phyloP scores from a whole-genome alignment of 2,113 vertebrate species.

The Crotalus tigris region DNA sequence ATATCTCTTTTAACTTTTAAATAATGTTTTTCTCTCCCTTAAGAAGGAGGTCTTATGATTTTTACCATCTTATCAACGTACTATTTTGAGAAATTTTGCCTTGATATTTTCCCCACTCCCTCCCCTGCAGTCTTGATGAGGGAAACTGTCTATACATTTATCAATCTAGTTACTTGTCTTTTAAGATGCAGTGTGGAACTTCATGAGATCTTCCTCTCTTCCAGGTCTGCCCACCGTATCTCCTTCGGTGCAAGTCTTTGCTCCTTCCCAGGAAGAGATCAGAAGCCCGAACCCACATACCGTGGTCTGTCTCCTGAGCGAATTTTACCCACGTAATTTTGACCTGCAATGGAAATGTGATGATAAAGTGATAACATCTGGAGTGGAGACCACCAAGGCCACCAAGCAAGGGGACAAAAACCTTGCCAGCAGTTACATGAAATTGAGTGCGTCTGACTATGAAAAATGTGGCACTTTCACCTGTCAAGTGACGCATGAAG shows the following conservation, averaged over 20 bases:
- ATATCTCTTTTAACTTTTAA: too few species aligned
- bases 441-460: accelerated
- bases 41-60: too few species aligned
- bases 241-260: neutral
- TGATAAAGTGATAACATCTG: neutral
- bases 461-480: accelerated
- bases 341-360: constrained; percentile 50
- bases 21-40: too few species aligned
- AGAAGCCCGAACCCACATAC: constrained; percentile 21
- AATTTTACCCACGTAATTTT: constrained; percentile 34
- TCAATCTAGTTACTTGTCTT: too few species aligned
- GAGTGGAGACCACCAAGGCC: constrained; percentile 27
- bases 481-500: neutral
- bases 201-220: neutral
- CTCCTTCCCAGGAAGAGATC: constrained; percentile 19
- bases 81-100: too few species aligned
- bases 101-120: too few species aligned
- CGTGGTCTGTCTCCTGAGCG: constrained; percentile 40
- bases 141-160: neutral
- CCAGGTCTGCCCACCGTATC: neutral
- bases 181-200: too few species aligned
- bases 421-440: neutral
- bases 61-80: too few species aligned
- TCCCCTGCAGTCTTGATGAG: too few species aligned
- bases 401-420: constrained; percentile 34